Conservation (phyloP, 2,888 invertebrate genomes). For the Baronia brevicornis region DNA sequence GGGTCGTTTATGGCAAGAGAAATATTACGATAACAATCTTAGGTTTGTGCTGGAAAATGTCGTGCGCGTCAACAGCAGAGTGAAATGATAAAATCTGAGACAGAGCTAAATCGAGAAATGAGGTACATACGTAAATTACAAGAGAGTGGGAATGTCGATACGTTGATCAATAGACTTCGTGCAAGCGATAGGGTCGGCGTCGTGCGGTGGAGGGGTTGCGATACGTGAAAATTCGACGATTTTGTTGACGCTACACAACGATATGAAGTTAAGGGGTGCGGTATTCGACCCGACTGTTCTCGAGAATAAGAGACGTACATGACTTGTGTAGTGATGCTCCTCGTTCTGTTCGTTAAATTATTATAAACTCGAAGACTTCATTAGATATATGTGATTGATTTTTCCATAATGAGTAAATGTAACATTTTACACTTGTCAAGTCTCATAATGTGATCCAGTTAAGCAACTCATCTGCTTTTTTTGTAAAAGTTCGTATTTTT, state of each 20-base stretch:
- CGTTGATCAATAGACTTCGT: conserved; percentile 13
- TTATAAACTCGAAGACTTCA: no score
- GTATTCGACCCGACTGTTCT: conserved; percentile 7
- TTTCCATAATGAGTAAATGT: no score
- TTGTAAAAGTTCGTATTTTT: no score
- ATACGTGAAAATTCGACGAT: conserved; percentile 9
- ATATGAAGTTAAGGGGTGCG: conserved; percentile 7
- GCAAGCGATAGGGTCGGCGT: conserved; percentile 11
- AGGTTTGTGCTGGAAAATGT: conserved; percentile 38
- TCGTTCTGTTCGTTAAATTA: no score
- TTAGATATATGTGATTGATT: no score
- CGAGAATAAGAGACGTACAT: no score
- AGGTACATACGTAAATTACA: conserved; percentile 8
- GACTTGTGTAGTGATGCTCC: no score
- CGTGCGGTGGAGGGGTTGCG: conserved; percentile 7
- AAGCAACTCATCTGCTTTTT: no score
- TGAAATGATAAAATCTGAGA: conserved; percentile 15
- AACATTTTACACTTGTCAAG: no score
- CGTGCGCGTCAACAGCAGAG: conserved; percentile 20
- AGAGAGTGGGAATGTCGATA: conserved; percentile 9
- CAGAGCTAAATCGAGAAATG: conserved; percentile 16
- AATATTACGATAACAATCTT: conserved; percentile 56
- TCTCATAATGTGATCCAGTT: no score
- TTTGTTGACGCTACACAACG: conserved; percentile 11
- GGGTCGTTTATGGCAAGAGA: conserved; percentile 55